Evolutionary conservation across 1,140 invertebrate genomes (phyloP).

Genomic region (Pristionchus pacificus): DNA sequence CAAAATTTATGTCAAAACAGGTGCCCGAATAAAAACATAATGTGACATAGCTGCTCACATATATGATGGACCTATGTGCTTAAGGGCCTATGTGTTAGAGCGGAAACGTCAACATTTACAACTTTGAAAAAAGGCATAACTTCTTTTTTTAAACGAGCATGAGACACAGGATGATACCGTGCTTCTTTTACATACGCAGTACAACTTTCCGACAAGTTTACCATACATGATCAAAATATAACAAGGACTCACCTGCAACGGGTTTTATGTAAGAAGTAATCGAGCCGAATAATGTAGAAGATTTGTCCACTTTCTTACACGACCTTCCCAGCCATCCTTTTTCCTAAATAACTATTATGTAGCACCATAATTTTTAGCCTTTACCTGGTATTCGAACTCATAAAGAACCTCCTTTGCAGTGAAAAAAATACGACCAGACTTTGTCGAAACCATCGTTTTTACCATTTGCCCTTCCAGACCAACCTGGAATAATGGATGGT

Average conservation of each 20-base stretch:
- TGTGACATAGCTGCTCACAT: too few species aligned
- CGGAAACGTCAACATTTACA: too few species aligned
- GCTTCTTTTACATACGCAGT: too few species aligned
- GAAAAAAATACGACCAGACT: slow-evolving; percentile 83
- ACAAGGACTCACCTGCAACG: not conserved
- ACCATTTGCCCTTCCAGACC: slow-evolving; percentile 85
- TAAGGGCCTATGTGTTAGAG: too few species aligned
- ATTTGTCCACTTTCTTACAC: slow-evolving; percentile 77
- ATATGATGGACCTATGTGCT: too few species aligned
- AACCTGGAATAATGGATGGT: slow-evolving; percentile 58
- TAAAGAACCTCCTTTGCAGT: slow-evolving; percentile 89
- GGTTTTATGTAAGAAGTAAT: slow-evolving; percentile 12
- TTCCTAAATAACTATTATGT: slow-evolving; percentile 62
- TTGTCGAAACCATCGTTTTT: slow-evolving; percentile 74
- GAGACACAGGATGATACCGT: too few species aligned
- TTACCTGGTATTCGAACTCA: slow-evolving; percentile 88
- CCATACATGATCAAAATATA: too few species aligned
- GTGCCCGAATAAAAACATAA: too few species aligned
- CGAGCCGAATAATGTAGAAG: slow-evolving; percentile 55
- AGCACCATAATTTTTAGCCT: not conserved
- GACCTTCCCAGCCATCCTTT: slow-evolving; percentile 78
- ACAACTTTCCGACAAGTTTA: too few species aligned
- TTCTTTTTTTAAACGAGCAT: too few species aligned
- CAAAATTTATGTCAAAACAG: too few species aligned
- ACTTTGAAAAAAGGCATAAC: too few species aligned